Evolutionary conservation across 2,113 vertebrate genomes (phyloP).

Genomic region (Crotalus viridis): DNA sequence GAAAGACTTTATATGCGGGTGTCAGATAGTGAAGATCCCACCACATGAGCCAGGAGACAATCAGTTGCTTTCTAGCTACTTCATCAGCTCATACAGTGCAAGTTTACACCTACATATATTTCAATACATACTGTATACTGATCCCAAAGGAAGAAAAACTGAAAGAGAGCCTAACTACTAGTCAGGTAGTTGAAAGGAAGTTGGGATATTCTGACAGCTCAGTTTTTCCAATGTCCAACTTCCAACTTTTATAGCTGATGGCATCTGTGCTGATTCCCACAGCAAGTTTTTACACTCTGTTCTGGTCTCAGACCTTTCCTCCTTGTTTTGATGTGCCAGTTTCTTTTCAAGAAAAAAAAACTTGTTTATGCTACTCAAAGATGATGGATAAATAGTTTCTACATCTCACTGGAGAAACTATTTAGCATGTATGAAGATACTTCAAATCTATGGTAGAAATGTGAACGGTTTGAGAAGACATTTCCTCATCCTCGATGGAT

Average conservation of each 20-base stretch:
- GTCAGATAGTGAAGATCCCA: neutral
- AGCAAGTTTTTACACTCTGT: neutral
- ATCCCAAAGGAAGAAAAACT: neutral
- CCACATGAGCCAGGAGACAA: neutral
- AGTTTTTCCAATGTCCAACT: neutral
- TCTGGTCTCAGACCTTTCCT: neutral
- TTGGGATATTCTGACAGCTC: neutral
- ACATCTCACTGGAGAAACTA: too few species aligned
- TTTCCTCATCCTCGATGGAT: too few species aligned
- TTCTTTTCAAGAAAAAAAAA: neutral
- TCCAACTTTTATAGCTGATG: neutral
- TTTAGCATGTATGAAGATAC: too few species aligned
- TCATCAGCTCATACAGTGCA: neutral
- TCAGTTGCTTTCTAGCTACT: neutral
- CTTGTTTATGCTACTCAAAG: neutral
- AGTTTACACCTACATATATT: neutral
- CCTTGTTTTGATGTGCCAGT: neutral
- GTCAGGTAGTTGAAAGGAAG: neutral
- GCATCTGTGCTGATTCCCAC: neutral
- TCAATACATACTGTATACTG: neutral
- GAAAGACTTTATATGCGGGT: neutral
- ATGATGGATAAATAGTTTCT: neutral
- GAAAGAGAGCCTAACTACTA: neutral
- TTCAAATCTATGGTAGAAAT: too few species aligned
- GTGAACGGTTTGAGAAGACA: too few species aligned